A percentile compares a stretch with the other conserved stretches of the same genome.
Conservation (phyloP, 1,140 invertebrate species). For the Leptopilina boulardi region DNA sequence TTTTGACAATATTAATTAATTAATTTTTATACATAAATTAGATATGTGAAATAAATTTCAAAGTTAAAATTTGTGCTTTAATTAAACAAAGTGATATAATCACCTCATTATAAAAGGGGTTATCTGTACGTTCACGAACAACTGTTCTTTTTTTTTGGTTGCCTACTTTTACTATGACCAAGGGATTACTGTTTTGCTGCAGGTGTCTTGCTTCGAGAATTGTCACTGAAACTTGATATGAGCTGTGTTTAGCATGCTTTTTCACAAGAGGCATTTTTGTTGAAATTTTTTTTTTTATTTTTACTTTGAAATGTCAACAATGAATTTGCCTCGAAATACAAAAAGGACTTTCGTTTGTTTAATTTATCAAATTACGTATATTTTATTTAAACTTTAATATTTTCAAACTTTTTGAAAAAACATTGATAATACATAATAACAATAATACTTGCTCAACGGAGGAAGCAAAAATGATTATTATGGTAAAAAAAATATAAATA, state of each 20-base stretch:
- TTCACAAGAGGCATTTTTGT: not conserved
- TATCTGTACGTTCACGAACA: conserved; percentile 76
- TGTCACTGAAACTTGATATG: conserved; percentile 74
- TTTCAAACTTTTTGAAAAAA: no score
- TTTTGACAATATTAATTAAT: no score
- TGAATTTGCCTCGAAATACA: not conserved
- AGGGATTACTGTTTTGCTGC: conserved; percentile 75
- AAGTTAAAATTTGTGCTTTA: not conserved
- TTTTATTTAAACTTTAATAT: no score
- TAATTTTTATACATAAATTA: no score
- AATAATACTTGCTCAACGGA: no score
- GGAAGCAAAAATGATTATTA: no score
- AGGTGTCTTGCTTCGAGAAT: conserved; percentile 77
- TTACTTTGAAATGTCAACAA: not conserved
- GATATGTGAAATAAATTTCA: no score
- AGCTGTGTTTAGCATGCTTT: conserved; percentile 46
- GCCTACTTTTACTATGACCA: conserved; percentile 77
- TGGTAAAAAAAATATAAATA: no score
- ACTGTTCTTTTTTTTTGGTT: conserved; percentile 77
- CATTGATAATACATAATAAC: no score
- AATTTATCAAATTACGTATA: not conserved
- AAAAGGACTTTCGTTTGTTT: not conserved
- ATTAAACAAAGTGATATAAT: conserved; percentile 31
- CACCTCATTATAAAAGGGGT: conserved; percentile 80
- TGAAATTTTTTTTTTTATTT: not conserved